Percentiles rank a stretch among this genome's conserved stretches.
Conservation (phyloP, 2,888 invertebrate species). For the Quadroppia sp. region DNA sequence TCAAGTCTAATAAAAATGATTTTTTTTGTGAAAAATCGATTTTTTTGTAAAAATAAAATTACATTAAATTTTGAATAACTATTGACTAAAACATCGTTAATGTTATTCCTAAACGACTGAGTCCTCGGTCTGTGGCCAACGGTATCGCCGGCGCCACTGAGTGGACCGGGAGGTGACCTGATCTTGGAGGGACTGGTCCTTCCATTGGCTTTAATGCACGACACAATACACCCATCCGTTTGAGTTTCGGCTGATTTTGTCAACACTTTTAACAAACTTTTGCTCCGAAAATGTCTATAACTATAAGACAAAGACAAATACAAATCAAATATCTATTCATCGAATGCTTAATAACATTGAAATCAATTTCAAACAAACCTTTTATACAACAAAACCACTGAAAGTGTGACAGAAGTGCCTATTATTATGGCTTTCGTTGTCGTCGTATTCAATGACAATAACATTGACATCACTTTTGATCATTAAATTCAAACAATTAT, state of each 20-base stretch:
- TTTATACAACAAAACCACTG: constrained; percentile 4
- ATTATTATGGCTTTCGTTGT: not conserved
- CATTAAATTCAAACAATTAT: not conserved
- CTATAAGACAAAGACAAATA: not conserved
- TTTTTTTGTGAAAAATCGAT: too few relatives aligned
- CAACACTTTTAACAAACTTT: not conserved
- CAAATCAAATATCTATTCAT: not conserved
- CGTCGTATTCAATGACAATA: not conserved
- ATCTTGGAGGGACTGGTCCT: not conserved
- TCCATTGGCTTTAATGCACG: constrained; percentile 1
- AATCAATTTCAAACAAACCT: not conserved
- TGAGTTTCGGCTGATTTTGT: constrained; percentile 18
- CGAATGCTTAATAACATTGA: not conserved
- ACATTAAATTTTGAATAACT: not conserved
- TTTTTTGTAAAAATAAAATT: too few relatives aligned
- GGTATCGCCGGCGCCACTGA: not conserved
- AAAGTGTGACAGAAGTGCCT: constrained; percentile 21
- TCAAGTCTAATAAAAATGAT: too few relatives aligned
- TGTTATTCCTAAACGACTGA: constrained; percentile 14
- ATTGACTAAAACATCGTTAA: not conserved
- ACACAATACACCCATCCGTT: not conserved
- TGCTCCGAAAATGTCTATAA: not conserved
- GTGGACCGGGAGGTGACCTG: not conserved
- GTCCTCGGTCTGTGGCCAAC: not conserved
- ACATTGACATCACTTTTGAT: not conserved